A percentile compares a stretch with the other conserved stretches of the same genome.
Evolutionary conservation across 2,888 invertebrate genomes (phyloP).

Genomic region (Leistus spinibarbis): DNA sequence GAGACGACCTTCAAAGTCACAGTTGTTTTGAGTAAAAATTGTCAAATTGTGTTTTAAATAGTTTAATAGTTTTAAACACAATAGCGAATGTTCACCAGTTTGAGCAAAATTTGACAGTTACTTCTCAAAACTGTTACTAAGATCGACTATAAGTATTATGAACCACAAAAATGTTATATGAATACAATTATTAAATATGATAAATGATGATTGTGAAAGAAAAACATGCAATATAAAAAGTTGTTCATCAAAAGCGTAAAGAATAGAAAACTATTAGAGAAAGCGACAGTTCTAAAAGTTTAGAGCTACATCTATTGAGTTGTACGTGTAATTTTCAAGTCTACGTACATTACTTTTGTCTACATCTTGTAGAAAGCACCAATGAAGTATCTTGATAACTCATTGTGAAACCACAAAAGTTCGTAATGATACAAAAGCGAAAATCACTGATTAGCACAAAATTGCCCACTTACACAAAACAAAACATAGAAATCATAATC

Average conservation of each 20-base stretch:
- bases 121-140: too few relatives aligned
- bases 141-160: neutral
- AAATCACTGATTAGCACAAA: conserved; percentile 38
- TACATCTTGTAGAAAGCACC: conserved; percentile 39
- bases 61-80: too few relatives aligned
- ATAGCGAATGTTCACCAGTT: too few relatives aligned
- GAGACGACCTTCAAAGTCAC: too few relatives aligned
- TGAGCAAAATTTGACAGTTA: too few relatives aligned
- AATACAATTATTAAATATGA: conserved; percentile 33
- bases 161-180: conserved; percentile 1
- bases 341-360: conserved; percentile 39
- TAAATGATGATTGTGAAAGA: conserved; percentile 1
- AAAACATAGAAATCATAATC: conserved; percentile 10
- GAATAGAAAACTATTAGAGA: conserved; percentile 1
- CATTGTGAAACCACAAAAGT: conserved; percentile 34
- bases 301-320: conserved; percentile 29
- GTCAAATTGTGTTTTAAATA: too few relatives aligned
- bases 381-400: conserved; percentile 36
- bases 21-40: too few relatives aligned
- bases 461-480: conserved; percentile 35
- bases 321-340: conserved; percentile 29
- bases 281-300: conserved; percentile 31
- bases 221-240: neutral
- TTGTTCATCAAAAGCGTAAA: neutral
- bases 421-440: conserved; percentile 29